phyloP scores from a whole-genome alignment of 2,888 invertebrate genomes.

The Itoplectis maculator region DNA sequence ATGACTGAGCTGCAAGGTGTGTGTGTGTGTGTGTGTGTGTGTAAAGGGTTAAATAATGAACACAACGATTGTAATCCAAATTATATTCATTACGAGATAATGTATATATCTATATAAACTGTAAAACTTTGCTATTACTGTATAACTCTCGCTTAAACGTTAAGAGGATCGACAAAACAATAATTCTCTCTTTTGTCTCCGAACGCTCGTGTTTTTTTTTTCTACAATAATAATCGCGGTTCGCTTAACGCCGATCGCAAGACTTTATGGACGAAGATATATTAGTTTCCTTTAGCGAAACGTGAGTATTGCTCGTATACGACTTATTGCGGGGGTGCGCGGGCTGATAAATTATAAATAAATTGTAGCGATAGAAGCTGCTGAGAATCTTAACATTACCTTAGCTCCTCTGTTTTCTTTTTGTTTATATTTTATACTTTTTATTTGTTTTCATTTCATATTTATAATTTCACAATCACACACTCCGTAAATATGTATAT shows the following conservation, averaged over 20 bases:
- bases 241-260: neutral
- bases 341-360: conserved; percentile 54
- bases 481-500: conserved; percentile 24
- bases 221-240: conserved; percentile 23
- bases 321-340: conserved; percentile 20
- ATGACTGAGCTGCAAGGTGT: neutral
- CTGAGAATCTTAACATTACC: conserved; percentile 44
- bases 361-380: conserved; percentile 51
- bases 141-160: conserved; percentile 48
- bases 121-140: conserved; percentile 55
- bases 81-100: conserved; percentile 61
- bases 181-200: conserved; percentile 3
- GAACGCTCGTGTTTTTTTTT: neutral
- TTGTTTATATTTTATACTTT: neutral
- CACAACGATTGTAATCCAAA: conserved; percentile 59
- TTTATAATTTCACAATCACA: conserved; percentile 47
- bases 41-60: conserved; percentile 52
- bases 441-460: conserved; percentile 7
- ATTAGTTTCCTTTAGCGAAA: conserved; percentile 32
- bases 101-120: conserved; percentile 63
- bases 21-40: too few relatives aligned
- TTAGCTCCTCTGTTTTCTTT: conserved; percentile 12
- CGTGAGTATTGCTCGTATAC: conserved; percentile 39
- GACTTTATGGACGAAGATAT: conserved; percentile 24
- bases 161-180: conserved; percentile 32